Base-by-base conservation (phyloP, 2,888 invertebrate species). In the Lysandra bellargus region DNA sequence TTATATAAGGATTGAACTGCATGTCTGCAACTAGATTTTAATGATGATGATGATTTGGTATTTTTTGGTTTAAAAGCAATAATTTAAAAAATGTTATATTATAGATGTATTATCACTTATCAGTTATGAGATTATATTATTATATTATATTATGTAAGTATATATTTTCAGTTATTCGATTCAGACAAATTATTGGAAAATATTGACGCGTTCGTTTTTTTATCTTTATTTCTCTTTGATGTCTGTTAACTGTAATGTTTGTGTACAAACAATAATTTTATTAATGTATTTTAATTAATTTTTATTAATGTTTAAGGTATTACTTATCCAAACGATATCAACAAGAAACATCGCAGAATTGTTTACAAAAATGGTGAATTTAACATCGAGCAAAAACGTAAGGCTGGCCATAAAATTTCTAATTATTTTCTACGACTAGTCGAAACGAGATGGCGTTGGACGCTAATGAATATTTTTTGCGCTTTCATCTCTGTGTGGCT, bases 391-490 rank as follows among this genome's bases (percentile, higher is more conserved):
- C 96, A 97, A 77, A 86, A 82, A 30, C 81, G 84, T 0, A 96
- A 96, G 4, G 92, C 96, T 33, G 94, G 95, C 3, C 89, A 96
- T 30, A 95, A 96, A 17, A 96, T 96, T 78, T 97, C 97, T 85
- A 97, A 97, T 87, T 96, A 97, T 86, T 98, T 98, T 91, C 97
- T 98, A 3, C 96, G 96, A 0, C 91, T 98, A 85, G 97, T 98
- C 12, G 98, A 98, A 90, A 96, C 97, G 0, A 96, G 97, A 89
- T 99, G 99, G 99, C 96, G 98, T 73, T 98, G 98, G 97, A 98
- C 98, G 1, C 92, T 99, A 9, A 87, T 98, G 49, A 96, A 97
- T 76, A 98, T 99, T 90, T 96, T 97, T 37, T 89, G 97, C 81
- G 97, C 97, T 76, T 99, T 98, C 87, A 96, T 98, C 69, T 93